Conservation (phyloP, 2,113 vertebrate species). For the Thamnophis sirtalis region DNA sequence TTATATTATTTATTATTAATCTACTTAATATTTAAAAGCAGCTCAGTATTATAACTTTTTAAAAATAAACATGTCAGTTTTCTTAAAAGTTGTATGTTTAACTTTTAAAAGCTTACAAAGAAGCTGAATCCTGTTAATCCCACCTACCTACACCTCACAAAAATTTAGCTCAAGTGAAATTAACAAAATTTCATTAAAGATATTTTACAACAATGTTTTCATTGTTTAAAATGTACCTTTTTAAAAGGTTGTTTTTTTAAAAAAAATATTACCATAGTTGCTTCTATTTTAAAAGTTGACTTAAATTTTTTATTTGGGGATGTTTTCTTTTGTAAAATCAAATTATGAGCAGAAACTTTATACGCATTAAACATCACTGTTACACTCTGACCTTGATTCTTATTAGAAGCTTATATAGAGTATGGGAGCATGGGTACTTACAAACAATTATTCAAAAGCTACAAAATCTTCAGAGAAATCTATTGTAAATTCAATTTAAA, state of each 20-base stretch:
- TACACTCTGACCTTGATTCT: neutral
- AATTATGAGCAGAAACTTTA: neutral
- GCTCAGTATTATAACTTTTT: neutral
- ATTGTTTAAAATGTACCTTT: neutral
- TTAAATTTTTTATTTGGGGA: neutral
- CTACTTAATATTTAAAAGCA: neutral
- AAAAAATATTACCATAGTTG: neutral
- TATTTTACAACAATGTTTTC: neutral
- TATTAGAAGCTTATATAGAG: neutral
- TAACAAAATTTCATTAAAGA: neutral
- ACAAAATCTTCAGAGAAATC: neutral
- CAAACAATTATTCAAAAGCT: fast-evolving
- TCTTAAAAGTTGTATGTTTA: neutral
- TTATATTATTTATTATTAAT: neutral
- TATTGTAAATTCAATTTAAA: neutral
- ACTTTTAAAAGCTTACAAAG: neutral
- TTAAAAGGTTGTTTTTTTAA: neutral
- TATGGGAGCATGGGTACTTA: neutral
- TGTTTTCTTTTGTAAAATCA: neutral
- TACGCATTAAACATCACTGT: constrained; percentile 21
- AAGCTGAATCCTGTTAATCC: neutral
- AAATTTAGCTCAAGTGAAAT: neutral
- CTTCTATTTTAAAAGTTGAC: neutral
- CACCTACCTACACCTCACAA: neutral
- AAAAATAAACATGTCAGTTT: neutral